Percentiles rank a stretch among this genome's conserved stretches.
These are phyloP conservation scores for Rynchops niger DNA, from an alignment of 2,113 vertebrate genomes.

Conservation along the genomic window DNA sequence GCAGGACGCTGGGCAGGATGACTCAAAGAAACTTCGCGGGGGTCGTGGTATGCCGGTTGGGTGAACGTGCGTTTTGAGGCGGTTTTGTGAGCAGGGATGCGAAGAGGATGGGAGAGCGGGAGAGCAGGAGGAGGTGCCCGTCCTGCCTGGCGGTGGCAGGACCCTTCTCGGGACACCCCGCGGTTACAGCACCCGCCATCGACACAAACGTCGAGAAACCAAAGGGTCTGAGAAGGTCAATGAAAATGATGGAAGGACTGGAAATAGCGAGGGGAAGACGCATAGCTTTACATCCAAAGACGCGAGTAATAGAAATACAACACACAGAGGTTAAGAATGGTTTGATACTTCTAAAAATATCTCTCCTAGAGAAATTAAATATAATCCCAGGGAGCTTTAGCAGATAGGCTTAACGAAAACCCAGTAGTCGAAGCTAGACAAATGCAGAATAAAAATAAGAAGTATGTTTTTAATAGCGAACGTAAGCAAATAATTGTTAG, in stretches of 20 bases:
- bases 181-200: fast-evolving
- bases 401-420: background rate
- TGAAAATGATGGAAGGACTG: background rate
- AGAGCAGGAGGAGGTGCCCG: background rate
- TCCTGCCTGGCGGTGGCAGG: no score
- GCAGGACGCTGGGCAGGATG: background rate
- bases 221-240: background rate
- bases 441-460: background rate
- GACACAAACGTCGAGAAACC: background rate
- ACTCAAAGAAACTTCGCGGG: background rate
- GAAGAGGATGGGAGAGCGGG: fast-evolving
- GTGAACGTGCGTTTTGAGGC: fast-evolving
- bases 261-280: background rate
- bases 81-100: fast-evolving
- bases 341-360: background rate
- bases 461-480: background rate
- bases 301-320: fast-evolving
- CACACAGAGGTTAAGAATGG: background rate
- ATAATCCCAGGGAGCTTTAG: background rate
- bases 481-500: background rate
- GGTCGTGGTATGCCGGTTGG: fast-evolving
- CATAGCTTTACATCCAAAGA: background rate
- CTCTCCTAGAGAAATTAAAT: background rate
- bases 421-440: background rate
- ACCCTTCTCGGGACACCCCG: background rate